Conservation (phyloP, 2,113 vertebrate genomes). For the Cyprinus carpio region DNA sequence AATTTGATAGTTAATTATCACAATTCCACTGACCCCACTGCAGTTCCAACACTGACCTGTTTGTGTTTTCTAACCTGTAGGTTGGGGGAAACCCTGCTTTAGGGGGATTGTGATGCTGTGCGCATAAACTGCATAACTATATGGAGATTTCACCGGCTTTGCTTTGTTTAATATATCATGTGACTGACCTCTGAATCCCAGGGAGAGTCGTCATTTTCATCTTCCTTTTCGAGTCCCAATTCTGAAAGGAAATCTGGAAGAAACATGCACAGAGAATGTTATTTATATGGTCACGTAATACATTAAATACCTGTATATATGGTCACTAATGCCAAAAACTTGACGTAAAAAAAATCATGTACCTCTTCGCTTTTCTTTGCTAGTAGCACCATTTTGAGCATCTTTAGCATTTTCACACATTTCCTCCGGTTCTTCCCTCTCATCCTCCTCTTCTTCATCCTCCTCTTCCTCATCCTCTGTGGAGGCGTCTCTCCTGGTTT, state of each 20-base stretch:
- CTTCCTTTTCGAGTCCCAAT: constrained; percentile 73
- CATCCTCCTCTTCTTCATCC: not conserved
- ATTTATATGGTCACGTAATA: not conserved
- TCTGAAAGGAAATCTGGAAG: constrained; percentile 75
- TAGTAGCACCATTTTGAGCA: constrained; percentile 40
- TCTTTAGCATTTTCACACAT: constrained; percentile 33
- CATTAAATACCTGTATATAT: not conserved
- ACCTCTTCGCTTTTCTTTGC: constrained; percentile 71
- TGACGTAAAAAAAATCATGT: too few relatives aligned
- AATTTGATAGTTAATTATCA: too few relatives aligned
- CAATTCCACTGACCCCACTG: not conserved
- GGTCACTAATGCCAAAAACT: too few relatives aligned
- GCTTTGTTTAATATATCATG: not conserved
- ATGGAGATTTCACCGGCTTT: not conserved
- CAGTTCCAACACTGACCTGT: not conserved
- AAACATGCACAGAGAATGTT: not conserved
- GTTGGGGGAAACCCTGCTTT: not conserved
- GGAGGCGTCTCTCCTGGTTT: not conserved
- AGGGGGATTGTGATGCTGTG: not conserved
- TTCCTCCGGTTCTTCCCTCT: constrained; percentile 58
- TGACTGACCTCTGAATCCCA: constrained; percentile 89
- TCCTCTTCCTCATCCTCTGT: constrained; percentile 40
- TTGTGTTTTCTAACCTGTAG: not conserved
- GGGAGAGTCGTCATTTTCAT: constrained; percentile 78
- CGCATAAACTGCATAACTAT: not conserved